A percentile compares a stretch with the other conserved stretches of the same genome.
Conservation (phyloP, 2,113 vertebrate genomes). For the Notarius lentiginosus region DNA sequence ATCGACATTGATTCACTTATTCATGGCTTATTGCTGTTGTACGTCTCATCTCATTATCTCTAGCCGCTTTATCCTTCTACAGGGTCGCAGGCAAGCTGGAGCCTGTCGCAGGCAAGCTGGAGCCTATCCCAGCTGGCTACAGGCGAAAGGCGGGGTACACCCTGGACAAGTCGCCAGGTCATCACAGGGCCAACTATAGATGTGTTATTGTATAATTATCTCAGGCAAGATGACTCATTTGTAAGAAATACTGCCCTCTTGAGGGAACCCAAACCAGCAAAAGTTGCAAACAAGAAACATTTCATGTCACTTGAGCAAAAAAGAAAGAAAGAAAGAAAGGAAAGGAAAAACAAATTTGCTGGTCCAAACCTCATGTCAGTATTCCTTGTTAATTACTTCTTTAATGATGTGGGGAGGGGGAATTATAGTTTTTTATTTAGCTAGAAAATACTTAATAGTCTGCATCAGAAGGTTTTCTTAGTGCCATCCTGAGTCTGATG, state of each 20-base stretch:
- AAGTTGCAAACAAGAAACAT: neutral
- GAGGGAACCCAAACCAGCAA: conserved; percentile 61
- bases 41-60: too few species aligned
- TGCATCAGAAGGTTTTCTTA: neutral
- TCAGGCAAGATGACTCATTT: conserved; percentile 33
- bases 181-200: too few species aligned
- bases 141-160: too few species aligned
- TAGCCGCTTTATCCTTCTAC: too few species aligned
- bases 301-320: neutral
- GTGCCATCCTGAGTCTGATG: neutral
- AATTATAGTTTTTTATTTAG: neutral
- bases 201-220: neutral
- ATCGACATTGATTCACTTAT: too few species aligned
- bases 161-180: too few species aligned
- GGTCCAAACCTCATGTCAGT: neutral
- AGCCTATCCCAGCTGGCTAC: too few species aligned
- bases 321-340: too few species aligned
- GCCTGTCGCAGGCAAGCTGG: too few species aligned
- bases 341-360: neutral
- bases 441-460: too few species aligned
- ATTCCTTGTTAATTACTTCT: neutral
- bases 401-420: neutral
- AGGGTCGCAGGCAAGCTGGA: too few species aligned
- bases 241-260: conserved; percentile 76
- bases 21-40: too few species aligned